Conservation (phyloP, 2,797 vertebrate species). For the Scyliorhinus canicula region DNA sequence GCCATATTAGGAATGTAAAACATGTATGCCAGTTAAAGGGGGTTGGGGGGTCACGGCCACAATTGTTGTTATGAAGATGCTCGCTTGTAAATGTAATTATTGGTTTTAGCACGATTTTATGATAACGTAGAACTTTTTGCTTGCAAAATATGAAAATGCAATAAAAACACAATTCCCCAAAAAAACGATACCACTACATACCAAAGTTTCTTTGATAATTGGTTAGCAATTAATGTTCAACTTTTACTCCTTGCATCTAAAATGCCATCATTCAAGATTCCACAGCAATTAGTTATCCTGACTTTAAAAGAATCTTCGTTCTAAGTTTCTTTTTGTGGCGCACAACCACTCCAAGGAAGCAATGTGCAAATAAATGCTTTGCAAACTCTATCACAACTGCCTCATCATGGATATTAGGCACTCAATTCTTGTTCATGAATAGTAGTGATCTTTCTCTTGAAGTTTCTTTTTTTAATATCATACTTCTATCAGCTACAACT, state of each 20-base stretch:
- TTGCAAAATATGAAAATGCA: no score
- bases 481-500: background rate
- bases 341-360: no score
- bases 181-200: no score
- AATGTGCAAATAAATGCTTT: background rate
- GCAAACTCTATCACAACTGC: background rate
- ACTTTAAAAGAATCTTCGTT: background rate
- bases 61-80: no score
- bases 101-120: no score
- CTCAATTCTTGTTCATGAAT: background rate
- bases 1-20: no score
- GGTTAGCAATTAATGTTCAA: conserved; percentile 26
- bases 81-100: no score
- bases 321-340: background rate
- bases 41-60: no score
- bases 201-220: background rate
- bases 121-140: no score
- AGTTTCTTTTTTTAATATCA: background rate
- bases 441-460: background rate
- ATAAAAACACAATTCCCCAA: no score
- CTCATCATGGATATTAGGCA: no score
- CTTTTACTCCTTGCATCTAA: background rate
- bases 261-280: background rate
- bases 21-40: no score
- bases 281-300: background rate